Percentiles rank a stretch among this genome's conserved stretches.
Evolutionary conservation across 1,140 invertebrate genomes (phyloP).

Genomic region (Tribolium castaneum): DNA sequence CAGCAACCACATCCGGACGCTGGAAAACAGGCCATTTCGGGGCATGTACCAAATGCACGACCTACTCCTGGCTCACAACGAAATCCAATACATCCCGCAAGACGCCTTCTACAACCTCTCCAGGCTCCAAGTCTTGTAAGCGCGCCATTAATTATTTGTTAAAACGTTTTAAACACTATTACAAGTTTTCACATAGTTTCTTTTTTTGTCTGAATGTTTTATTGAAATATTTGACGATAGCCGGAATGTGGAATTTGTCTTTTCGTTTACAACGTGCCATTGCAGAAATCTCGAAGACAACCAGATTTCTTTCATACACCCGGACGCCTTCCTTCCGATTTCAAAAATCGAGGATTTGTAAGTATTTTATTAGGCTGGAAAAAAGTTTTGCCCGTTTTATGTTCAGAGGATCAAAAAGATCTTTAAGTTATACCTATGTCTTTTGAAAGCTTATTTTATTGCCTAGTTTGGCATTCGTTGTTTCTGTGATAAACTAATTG

Average conservation of each 20-base stretch:
- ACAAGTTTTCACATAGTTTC: too few relatives aligned
- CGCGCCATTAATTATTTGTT: constrained; percentile 53
- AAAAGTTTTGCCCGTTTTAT: too few relatives aligned
- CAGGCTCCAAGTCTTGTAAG: constrained; percentile 89
- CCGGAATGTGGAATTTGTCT: background rate
- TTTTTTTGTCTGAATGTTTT: too few relatives aligned
- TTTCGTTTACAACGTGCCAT: constrained; percentile 54
- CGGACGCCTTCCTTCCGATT: constrained; percentile 84
- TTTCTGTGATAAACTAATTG: too few relatives aligned
- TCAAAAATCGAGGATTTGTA: constrained; percentile 88
- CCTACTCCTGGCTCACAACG: constrained; percentile 86
- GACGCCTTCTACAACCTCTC: constrained; percentile 85
- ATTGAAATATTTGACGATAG: too few relatives aligned
- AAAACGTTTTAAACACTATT: too few relatives aligned
- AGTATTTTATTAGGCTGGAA: too few relatives aligned
- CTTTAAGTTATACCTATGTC: too few relatives aligned
- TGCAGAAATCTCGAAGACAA: constrained; percentile 91
- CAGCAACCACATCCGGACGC: constrained; percentile 80
- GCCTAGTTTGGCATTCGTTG: too few relatives aligned
- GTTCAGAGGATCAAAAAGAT: too few relatives aligned
- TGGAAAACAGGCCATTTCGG: constrained; percentile 78
- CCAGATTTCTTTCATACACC: constrained; percentile 84
- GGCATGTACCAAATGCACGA: constrained; percentile 83
- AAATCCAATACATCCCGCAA: constrained; percentile 77
- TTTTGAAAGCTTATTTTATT: too few relatives aligned